phyloP scores from a whole-genome alignment of 2,888 invertebrate genomes.

The Thymelicus sylvestris region DNA sequence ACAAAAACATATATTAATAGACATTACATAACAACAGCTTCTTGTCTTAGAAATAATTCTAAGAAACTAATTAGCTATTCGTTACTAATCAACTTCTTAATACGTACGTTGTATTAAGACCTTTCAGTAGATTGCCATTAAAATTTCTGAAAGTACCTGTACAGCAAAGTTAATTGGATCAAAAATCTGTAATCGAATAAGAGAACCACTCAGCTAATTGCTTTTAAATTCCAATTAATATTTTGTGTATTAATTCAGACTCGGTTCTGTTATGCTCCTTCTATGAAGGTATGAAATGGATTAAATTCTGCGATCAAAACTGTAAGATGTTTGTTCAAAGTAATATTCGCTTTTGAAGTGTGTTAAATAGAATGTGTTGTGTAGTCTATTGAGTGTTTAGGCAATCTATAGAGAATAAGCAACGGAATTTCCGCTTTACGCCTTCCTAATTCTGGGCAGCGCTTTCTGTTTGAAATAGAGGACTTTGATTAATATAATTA shows the following conservation, averaged over 20 bases:
- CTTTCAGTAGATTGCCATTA: neutral
- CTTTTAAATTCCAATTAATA: slow-evolving; percentile 27
- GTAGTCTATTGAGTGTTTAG: no score
- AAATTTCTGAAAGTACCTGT: neutral
- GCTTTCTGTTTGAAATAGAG: no score
- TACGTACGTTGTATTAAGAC: no score
- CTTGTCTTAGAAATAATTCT: no score
- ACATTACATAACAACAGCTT: no score
- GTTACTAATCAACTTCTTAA: neutral
- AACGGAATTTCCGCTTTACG: no score
- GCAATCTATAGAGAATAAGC: no score
- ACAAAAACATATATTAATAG: no score
- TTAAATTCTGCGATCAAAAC: slow-evolving; percentile 9
- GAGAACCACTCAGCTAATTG: slow-evolving; percentile 30
- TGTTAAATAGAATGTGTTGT: no score
- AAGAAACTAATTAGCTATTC: no score
- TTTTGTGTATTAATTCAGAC: slow-evolving; percentile 15
- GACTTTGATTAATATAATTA: no score
- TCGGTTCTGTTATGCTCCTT: neutral
- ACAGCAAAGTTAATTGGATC: slow-evolving; percentile 11
- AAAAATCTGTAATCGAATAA: slow-evolving; percentile 29
- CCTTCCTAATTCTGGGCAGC: no score
- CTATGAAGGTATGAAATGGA: neutral
- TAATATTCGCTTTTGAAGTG: neutral
- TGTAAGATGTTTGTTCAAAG: neutral